Evolutionary conservation across 2,888 invertebrate species (phyloP).

Genomic region (Scotopteryx bipunctaria): DNA sequence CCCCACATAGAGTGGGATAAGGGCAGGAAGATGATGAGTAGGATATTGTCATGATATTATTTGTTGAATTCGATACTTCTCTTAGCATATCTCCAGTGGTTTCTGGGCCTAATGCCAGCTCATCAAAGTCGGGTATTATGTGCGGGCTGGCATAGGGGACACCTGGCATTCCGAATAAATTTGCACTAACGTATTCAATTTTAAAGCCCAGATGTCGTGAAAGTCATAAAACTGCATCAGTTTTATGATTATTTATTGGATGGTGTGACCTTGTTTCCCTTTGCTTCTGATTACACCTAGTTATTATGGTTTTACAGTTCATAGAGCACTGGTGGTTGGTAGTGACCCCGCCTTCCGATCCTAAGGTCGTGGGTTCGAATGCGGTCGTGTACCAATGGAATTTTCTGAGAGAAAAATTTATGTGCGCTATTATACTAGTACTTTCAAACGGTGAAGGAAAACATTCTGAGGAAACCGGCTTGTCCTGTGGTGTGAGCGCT

Average conservation of each 20-base stretch:
- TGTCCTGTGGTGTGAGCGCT: too few species aligned
- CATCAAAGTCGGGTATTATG: constrained; percentile 51
- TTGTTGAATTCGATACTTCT: neutral
- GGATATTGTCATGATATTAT: neutral
- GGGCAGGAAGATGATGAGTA: too few species aligned
- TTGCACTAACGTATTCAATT: constrained; percentile 68
- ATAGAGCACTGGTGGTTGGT: neutral
- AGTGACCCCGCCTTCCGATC: too few species aligned
- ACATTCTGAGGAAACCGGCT: too few species aligned
- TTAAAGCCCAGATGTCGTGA: constrained; percentile 65
- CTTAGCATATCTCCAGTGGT: neutral
- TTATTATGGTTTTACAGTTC: neutral
- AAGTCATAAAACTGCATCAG: constrained; percentile 53
- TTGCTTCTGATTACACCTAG: neutral
- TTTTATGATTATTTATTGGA: constrained; percentile 7
- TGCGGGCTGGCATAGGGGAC: constrained; percentile 61
- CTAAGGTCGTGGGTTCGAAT: too few species aligned
- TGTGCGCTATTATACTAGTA: too few species aligned
- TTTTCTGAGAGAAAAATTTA: too few species aligned
- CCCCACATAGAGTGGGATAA: too few species aligned
- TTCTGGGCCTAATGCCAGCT: constrained; percentile 39
- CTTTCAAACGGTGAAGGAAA: too few species aligned
- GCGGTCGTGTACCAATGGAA: too few species aligned
- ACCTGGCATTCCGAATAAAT: constrained; percentile 78
- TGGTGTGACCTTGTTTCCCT: constrained; percentile 11